These are phyloP conservation scores for Allacma fusca DNA, from an alignment of 2,888 invertebrate species.

Conservation along the genomic window DNA sequence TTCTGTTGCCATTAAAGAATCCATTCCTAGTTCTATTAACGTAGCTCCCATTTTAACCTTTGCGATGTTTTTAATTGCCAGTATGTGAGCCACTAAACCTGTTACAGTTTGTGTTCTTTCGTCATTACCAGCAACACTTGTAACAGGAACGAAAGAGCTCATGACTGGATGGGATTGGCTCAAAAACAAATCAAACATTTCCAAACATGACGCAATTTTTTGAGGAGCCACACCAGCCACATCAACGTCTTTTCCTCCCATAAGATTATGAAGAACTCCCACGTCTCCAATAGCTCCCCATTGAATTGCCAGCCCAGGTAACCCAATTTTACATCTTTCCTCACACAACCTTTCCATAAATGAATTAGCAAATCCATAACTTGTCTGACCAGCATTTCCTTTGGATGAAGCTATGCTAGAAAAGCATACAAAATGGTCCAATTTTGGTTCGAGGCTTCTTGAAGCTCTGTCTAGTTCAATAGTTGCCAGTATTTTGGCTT, in stretches of 20 bases:
- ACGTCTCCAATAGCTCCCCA: conserved; percentile 72
- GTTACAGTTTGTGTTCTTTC: conserved; percentile 63
- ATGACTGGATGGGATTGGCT: conserved; percentile 74
- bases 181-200: conserved; percentile 74
- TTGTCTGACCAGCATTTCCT: conserved; percentile 70
- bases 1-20: conserved; percentile 96
- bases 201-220: conserved; percentile 81
- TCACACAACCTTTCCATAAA: conserved; percentile 70
- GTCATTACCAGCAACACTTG: conserved; percentile 70
- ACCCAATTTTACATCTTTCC: conserved; percentile 64
- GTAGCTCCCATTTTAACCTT: conserved; percentile 73
- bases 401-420: conserved; percentile 70
- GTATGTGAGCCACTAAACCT: conserved; percentile 73
- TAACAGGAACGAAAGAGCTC: conserved; percentile 86
- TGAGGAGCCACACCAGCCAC: conserved; percentile 84
- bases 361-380: conserved; percentile 71
- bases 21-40: conserved; percentile 92
- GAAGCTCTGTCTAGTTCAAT: conserved; percentile 66
- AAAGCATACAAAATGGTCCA: conserved; percentile 69
- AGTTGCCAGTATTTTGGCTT: conserved; percentile 68
- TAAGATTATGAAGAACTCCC: conserved; percentile 68
- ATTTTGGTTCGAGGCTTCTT: conserved; percentile 63
- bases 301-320: conserved; percentile 69
- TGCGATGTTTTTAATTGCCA: conserved; percentile 83
- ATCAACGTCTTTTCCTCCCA: conserved; percentile 68